Evolutionary conservation across 2,888 invertebrate species (phyloP), one percentile per base, ranked within the genome.

Genomic region (Scaptomyza parva): DNA sequence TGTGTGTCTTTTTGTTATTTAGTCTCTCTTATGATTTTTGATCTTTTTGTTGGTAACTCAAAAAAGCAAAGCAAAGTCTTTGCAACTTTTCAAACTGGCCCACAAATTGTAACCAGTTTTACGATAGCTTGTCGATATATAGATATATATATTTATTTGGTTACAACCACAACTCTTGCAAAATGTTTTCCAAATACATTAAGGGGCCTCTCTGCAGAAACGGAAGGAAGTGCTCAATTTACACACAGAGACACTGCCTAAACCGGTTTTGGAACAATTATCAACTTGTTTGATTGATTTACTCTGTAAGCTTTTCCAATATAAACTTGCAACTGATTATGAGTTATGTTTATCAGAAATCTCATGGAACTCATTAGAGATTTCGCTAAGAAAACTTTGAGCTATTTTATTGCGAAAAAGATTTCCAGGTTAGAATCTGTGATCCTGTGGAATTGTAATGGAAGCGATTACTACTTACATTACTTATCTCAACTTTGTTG

Each of bases 221-320:
- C 77, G 76, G 85, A 88, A 88, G 83, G 86, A 78, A 88, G 68
- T 55, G 37, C 41, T 26, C 70, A 80, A 76, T 86, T 77, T 69
- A 73, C 54, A 53, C n/a, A n/a, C n/a, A n/a, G 24, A 53, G 26
- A 50, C 55, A 64, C 53, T 58, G n/a, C 17, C n/a, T n/a, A 53
- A 65, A 69, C 68, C 45, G 43, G 51, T 48, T 65, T 54, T 6
- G n/a, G n/a, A 20, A 8, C 22, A 44, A 37, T 37, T 59, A 18
- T 28, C n/a, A 17, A 22, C 11, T 6, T 11, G 11, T 11, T 28
- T 35, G n/a, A 14, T 18, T 22, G 14, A n/a, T 20, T 28, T 3
- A 28, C 28, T n/a, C n/a, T n/a, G n/a, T n/a, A n/a, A n/a, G n/a
- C n/a, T n/a, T n/a, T n/a, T n/a, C n/a, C n/a, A n/a, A n/a, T n/a